phyloP scores from a whole-genome alignment of 2,797 vertebrate species.

The Lates japonicus region DNA sequence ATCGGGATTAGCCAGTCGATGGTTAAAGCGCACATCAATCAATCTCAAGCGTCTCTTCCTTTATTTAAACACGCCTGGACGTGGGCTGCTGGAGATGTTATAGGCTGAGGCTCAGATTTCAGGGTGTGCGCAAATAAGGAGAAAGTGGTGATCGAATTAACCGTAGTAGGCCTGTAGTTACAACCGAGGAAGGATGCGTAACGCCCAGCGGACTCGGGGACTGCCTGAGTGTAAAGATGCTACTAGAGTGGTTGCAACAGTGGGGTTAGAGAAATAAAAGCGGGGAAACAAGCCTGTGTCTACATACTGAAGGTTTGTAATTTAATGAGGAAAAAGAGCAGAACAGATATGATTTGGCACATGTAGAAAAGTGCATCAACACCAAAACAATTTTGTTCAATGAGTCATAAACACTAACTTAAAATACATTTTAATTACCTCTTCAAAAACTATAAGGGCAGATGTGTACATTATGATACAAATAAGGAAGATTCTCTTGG shows the following conservation, averaged over 20 bases:
- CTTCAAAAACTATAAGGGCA: not conserved
- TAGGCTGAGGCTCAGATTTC: constrained; percentile 58
- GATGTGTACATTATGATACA: constrained; percentile 18
- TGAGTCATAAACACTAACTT: constrained; percentile 17
- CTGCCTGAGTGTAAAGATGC: constrained; percentile 9
- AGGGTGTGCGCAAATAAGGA: constrained; percentile 45
- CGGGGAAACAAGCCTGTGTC: not conserved
- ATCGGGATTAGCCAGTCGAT: constrained; percentile 79
- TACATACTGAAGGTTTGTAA: not conserved
- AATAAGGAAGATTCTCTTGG: not conserved
- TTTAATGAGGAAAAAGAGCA: constrained; percentile 70
- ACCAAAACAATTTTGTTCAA: constrained; percentile 49
- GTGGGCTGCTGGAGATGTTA: constrained; percentile 62
- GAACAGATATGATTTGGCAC: constrained; percentile 73
- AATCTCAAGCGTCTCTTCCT: constrained; percentile 63
- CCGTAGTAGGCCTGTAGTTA: constrained; percentile 41
- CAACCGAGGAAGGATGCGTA: constrained; percentile 30
- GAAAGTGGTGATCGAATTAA: constrained; percentile 36
- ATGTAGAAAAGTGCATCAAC: constrained; percentile 71
- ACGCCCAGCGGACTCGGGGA: constrained; percentile 26
- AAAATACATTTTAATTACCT: constrained; percentile 24
- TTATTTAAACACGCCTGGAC: constrained; percentile 66
- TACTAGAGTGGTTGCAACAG: not conserved
- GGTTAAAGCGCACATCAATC: constrained; percentile 83
- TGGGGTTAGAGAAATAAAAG: not conserved